A percentile compares a stretch with the other conserved stretches of the same genome.
Evolutionary conservation across 30 jellyfish, hydroid and myxozoan species (phyloP).

Genomic region (Pelagia noctiluca): DNA sequence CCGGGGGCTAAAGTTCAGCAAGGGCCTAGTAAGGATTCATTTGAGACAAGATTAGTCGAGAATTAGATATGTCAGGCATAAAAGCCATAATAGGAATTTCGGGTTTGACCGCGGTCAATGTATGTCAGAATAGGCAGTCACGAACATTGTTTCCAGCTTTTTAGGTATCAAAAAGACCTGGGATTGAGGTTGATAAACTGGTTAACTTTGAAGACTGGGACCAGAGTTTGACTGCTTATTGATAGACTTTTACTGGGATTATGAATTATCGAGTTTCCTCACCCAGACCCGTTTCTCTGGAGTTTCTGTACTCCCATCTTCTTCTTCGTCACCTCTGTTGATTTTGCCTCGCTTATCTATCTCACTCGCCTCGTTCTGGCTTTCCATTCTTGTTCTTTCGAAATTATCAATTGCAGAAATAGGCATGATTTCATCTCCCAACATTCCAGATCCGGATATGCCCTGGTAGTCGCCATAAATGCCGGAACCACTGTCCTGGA

Average conservation of each 20-base stretch:
- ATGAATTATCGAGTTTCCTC: neutral
- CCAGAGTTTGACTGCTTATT: too few relatives aligned
- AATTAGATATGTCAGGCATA: too few relatives aligned
- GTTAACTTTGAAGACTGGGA: too few relatives aligned
- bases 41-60: too few relatives aligned
- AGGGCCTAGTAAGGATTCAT: too few relatives aligned
- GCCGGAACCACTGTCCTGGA: constrained; percentile 72
- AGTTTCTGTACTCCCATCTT: neutral
- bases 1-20: too few relatives aligned
- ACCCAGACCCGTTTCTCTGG: constrained; percentile 67
- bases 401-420: constrained; percentile 47
- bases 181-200: too few relatives aligned
- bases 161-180: too few relatives aligned
- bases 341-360: constrained; percentile 63
- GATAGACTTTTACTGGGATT: neutral
- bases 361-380: constrained; percentile 8
- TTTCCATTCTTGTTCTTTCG: neutral
- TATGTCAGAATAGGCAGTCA: too few relatives aligned
- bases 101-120: too few relatives aligned
- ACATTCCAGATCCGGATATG: constrained; percentile 76
- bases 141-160: too few relatives aligned
- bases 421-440: constrained; percentile 78
- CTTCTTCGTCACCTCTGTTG: constrained; percentile 14
- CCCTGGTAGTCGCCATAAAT: constrained; percentile 38
- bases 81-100: too few relatives aligned